Evolutionary conservation across 1,140 invertebrate genomes (phyloP), one percentile per base, ranked within the genome.

Genomic region (Cyphomyrmex costatus): DNA sequence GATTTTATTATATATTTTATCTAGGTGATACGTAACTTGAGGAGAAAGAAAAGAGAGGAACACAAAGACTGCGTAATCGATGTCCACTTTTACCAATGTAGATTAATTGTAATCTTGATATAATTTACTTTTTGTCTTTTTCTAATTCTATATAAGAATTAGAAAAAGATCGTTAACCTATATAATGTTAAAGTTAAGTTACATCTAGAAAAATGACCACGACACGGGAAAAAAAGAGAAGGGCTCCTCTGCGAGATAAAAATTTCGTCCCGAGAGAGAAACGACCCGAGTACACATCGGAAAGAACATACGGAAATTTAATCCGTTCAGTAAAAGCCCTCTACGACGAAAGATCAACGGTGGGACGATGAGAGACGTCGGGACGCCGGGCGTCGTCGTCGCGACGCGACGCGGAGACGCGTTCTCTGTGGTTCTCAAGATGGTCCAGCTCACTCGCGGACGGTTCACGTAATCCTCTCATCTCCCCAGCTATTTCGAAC

Each of bases 361-460:
- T n/a, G 46, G 14, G 27, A 68, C 30, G 14, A 49, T 65, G 36
- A 4, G 77, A 80, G 77, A 80, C 77, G 30, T 70, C 63, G 30
- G 66, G 77, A 80, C 63, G 77, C 61, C 77, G 46, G 63, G 8
- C 77, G 77, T 79, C 76, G 42, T 63, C 71, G 56, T 36, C 58
- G 58, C 24, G 71, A 58, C 30, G 73, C 73, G 33, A 36, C 71
- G 51, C 70, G 33, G 58, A 36, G 58, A 61, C 33, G 60, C 53
- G 8, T 65, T 53, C 27, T 14, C 16, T 16, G 4, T 16, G 19
- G n/a, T n/a, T n/a, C 42, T 49, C 66, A 33, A 68, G 33, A 68
- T 42, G 14, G 12, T 33, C 36, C 16, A 10, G 21, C 27, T 82
- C 66, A 71, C 14, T 24, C 24, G 6, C 14, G 27, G 1, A 24